phyloP scores from a whole-genome alignment of 2,113 vertebrate genomes.

The Toxostoma redivivum region DNA sequence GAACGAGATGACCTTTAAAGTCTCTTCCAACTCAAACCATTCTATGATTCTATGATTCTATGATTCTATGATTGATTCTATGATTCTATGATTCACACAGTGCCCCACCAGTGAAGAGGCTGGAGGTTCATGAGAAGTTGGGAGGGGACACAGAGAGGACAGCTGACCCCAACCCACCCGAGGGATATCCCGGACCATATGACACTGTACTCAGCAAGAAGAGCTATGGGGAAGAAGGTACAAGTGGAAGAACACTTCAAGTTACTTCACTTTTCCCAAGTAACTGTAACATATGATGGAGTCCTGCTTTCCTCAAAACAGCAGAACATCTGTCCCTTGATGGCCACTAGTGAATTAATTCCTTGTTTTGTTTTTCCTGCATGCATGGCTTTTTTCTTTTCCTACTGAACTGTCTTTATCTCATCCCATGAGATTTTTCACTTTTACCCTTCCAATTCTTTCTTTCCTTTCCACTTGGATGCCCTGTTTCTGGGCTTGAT shows the following conservation, averaged over 20 bases:
- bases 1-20: too few relatives aligned
- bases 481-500: not conserved
- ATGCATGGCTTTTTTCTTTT: not conserved
- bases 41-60: not conserved
- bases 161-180: not conserved
- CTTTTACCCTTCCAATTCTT: not conserved
- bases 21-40: not conserved
- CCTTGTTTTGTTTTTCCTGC: not conserved
- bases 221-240: not conserved
- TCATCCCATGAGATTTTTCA: not conserved
- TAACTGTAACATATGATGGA: not conserved
- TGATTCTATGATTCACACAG: not conserved
- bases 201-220: not conserved
- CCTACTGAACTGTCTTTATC: not conserved
- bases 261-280: not conserved
- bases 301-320: not conserved
- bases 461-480: not conserved
- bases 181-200: too few relatives aligned
- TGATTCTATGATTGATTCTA: not conserved
- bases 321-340: not conserved
- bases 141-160: not conserved
- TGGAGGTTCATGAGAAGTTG: fast-evolving
- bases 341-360: not conserved
- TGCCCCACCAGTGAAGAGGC: not conserved
- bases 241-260: fast-evolving